Conservation (phyloP, 1,140 invertebrate genomes). For the Propsilocerus akamusi region DNA sequence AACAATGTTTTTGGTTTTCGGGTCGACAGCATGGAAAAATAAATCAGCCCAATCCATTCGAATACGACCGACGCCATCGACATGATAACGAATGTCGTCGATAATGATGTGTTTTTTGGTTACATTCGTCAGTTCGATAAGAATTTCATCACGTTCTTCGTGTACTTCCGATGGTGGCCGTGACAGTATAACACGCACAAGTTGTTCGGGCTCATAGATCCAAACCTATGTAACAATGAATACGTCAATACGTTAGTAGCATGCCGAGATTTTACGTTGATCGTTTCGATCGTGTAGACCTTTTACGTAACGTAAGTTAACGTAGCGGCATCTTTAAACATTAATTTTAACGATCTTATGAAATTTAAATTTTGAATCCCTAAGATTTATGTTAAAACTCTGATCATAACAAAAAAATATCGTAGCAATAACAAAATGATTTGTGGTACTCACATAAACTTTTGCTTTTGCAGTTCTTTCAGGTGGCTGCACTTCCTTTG, state of each 20-base stretch:
- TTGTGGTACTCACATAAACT: conserved; percentile 46
- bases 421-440: neutral
- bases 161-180: conserved; percentile 51
- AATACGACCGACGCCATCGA: conserved; percentile 45
- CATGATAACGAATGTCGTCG: conserved; percentile 58
- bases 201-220: conserved; percentile 62
- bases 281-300: too few species aligned
- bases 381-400: too few species aligned
- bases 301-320: too few species aligned
- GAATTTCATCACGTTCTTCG: conserved; percentile 44
- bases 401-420: too few species aligned
- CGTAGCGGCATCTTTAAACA: too few species aligned
- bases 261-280: too few species aligned
- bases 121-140: conserved; percentile 50
- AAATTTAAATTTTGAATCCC: too few species aligned
- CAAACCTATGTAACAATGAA: conserved; percentile 39
- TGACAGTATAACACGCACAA: conserved; percentile 63
- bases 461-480: conserved; percentile 52
- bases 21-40: conserved; percentile 70
- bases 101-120: conserved; percentile 56
- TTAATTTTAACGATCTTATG: too few species aligned
- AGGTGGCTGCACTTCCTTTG: conserved; percentile 61
- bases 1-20: conserved; percentile 49
- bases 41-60: conserved; percentile 69
- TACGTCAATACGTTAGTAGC: too few species aligned